These are phyloP conservation scores for Antitype chi DNA, from an alignment of 2,888 invertebrate species.

Conservation along the genomic window DNA sequence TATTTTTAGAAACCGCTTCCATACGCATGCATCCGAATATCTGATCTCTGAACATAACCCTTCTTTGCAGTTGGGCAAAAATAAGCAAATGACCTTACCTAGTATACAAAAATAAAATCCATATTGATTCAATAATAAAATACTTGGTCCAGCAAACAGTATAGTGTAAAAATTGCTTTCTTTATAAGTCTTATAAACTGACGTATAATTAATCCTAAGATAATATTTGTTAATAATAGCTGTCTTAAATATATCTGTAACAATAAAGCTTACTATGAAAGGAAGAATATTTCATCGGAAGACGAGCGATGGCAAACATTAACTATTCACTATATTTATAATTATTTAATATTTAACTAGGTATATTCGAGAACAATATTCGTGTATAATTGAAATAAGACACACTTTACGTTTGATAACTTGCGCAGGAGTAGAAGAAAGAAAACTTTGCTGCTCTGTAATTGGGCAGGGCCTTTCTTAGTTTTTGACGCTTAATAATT, in stretches of 20 bases:
- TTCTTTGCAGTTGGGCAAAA: neutral
- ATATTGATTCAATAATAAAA: neutral
- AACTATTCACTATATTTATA: constrained; percentile 21
- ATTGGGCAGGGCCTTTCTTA: neutral
- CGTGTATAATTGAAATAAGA: constrained; percentile 23
- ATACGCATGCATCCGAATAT: too few relatives aligned
- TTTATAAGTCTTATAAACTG: constrained; percentile 20
- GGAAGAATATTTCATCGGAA: constrained; percentile 65
- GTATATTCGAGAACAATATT: constrained; percentile 37
- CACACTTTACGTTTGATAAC: constrained; percentile 2
- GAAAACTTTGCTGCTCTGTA: neutral
- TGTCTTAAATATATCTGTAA: constrained; percentile 24
- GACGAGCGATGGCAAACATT: constrained; percentile 46
- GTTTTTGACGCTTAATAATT: neutral
- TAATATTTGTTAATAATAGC: constrained; percentile 51
- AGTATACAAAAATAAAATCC: constrained; percentile 11
- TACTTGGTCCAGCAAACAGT: constrained; percentile 19
- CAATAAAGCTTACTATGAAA: constrained; percentile 52
- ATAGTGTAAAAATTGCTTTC: neutral
- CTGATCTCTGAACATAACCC: neutral
- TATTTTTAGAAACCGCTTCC: too few relatives aligned
- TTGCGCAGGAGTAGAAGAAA: neutral
- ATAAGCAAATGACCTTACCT: neutral
- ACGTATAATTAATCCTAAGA: constrained; percentile 6
- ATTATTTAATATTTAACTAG: constrained; percentile 13